A percentile compares a stretch with the other conserved stretches of the same genome.
Conservation (phyloP, 1,140 invertebrate species). For the Papilio machaon region DNA sequence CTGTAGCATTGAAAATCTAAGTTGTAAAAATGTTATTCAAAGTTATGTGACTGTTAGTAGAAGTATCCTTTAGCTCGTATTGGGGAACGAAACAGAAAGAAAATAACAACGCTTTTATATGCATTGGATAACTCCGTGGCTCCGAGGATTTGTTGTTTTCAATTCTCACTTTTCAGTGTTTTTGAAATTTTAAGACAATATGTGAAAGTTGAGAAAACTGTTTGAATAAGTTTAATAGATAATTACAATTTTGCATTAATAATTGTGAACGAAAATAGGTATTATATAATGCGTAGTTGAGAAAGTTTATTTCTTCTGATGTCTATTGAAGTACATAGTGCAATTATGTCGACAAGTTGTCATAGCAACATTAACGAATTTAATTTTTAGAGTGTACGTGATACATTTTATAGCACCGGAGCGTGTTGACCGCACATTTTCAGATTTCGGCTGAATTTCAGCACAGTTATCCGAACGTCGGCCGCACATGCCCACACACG, state of each 20-base stretch:
- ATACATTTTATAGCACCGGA: neutral
- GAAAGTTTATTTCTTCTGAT: no score
- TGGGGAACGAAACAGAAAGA: neutral
- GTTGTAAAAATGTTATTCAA: slow-evolving; percentile 9
- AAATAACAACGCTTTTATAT: neutral
- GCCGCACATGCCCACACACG: neutral
- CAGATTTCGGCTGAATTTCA: neutral
- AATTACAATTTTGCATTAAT: neutral
- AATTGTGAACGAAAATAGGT: no score
- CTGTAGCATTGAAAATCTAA: neutral
- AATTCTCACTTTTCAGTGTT: neutral
- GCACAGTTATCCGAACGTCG: slow-evolving; percentile 9
- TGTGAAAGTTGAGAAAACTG: neutral
- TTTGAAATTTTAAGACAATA: neutral
- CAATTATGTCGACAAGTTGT: neutral
- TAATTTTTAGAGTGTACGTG: neutral
- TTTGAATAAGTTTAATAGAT: neutral
- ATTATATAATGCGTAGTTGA: no score
- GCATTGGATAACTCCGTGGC: neutral
- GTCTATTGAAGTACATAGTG: neutral
- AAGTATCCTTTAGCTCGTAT: neutral
- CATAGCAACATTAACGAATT: neutral
- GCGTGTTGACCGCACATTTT: slow-evolving; percentile 5
- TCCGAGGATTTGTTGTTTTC: slow-evolving; percentile 3
- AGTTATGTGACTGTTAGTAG: neutral